phyloP scores from a whole-genome alignment of 2,113 vertebrate genomes.

The Sylvia atricapilla region DNA sequence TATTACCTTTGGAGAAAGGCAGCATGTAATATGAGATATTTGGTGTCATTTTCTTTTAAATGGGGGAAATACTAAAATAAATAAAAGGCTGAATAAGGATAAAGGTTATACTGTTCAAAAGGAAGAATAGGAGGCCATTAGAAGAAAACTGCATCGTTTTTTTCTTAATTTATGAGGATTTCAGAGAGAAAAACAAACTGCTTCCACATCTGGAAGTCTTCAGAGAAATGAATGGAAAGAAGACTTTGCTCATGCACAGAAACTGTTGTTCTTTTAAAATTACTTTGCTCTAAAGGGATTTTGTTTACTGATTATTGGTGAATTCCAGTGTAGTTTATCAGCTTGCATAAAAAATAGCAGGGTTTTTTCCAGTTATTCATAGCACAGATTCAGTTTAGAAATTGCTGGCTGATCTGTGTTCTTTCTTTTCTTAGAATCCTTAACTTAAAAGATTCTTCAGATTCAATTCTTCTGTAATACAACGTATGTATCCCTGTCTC shows the following conservation, averaged over 20 bases:
- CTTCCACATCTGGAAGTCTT: neutral
- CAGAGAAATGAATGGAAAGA: neutral
- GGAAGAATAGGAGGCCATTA: neutral
- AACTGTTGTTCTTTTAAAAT: neutral
- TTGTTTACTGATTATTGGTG: neutral
- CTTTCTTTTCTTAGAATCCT: neutral
- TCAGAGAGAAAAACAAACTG: neutral
- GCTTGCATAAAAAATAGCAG: neutral
- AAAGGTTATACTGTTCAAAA: neutral
- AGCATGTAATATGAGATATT: neutral
- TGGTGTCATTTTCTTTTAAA: neutral
- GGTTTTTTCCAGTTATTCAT: neutral
- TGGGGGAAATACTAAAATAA: neutral
- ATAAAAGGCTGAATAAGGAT: neutral
- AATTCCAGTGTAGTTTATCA: neutral
- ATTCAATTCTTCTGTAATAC: neutral
- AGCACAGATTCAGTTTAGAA: neutral
- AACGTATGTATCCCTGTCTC: accelerated
- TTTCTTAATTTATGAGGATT: neutral
- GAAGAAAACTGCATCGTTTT: neutral
- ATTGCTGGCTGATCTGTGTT: neutral
- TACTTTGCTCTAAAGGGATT: neutral
- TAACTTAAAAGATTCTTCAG: neutral
- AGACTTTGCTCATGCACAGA: neutral
- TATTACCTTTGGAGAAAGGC: neutral